Evolutionary conservation across 1,140 invertebrate species (phyloP), one percentile per base, ranked within the genome.

Genomic region (Cydia splendana): DNA sequence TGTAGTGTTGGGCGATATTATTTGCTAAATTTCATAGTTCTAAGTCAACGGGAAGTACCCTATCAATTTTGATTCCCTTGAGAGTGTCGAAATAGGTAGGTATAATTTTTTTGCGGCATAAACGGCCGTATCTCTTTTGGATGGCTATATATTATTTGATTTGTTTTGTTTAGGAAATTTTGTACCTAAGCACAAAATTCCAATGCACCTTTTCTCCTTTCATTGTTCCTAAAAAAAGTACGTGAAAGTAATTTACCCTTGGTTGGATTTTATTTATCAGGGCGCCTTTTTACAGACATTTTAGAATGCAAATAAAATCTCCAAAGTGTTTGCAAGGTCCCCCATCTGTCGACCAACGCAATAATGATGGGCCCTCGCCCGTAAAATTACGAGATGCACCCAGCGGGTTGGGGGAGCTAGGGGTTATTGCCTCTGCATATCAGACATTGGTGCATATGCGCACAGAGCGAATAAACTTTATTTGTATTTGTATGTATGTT

Each of bases 391-490:
- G 83, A 91, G 85, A 88, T 88, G 85, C 80, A 85, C 75, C 76
- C 86, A 85, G 82, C 28, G 67, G 67, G 84, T 87, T 83, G 84
- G 88, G 90, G 91, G 88, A 89, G 84, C 88, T 81, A 87, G 87
- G 89, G 90, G 91, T 91, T 93, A 93, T 90, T 91, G 90, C 90
- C 88, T 87, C 84, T 84, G 80, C 80, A 85, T 82, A 89, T 90
- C 84, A 87, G 85, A 80, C 82, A 79, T 79, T 78, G 80, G 79
- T 87, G 86, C 88, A 88, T 88, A 87, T 89, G 67, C 34, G 13
- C 85, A 84, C 82, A 88, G 87, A 90, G 88, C 87, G 89, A 93
- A 92, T 91, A 91, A 92, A 90, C 84, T 92, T 93, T 91, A 93
- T 92, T 92, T 91, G 88, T 91, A 85, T 85, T 87, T 79, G 84